Conservation (phyloP, 2,797 vertebrate genomes). For the Falco columbarius region DNA sequence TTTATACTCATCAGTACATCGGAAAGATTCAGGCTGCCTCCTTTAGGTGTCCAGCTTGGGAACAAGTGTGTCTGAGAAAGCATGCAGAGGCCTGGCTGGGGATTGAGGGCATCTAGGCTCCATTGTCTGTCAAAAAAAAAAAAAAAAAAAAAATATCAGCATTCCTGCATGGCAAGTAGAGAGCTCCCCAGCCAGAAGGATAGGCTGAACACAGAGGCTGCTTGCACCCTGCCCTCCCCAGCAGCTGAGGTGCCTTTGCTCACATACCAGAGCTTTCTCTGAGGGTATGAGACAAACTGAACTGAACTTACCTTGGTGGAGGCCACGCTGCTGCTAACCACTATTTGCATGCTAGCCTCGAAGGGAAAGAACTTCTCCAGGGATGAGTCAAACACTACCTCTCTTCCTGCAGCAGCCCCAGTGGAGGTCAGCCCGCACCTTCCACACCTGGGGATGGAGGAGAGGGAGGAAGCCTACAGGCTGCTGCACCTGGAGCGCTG, state of each 20-base stretch:
- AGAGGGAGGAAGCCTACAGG: neutral
- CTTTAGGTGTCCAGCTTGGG: neutral
- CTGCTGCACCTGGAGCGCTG: neutral
- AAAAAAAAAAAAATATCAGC: accelerated
- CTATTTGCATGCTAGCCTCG: neutral
- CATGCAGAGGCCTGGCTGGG: neutral
- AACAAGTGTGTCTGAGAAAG: neutral
- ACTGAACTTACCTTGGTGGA: neutral
- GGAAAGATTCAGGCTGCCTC: neutral
- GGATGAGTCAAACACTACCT: neutral
- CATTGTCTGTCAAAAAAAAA: neutral
- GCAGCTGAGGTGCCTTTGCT: neutral
- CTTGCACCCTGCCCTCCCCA: neutral
- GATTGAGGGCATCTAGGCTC: neutral
- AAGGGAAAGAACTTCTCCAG: neutral
- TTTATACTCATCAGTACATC: neutral
- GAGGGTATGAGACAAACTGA: neutral
- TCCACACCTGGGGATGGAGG: neutral
- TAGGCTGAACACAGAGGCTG: neutral
- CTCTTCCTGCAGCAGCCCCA: neutral
- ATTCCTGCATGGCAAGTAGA: neutral
- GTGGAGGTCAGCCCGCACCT: neutral
- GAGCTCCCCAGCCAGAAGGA: neutral
- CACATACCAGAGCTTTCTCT: neutral
- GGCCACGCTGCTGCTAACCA: neutral